Conservation (phyloP, 2,888 invertebrate species). For the Halocaridina rubra region DNA sequence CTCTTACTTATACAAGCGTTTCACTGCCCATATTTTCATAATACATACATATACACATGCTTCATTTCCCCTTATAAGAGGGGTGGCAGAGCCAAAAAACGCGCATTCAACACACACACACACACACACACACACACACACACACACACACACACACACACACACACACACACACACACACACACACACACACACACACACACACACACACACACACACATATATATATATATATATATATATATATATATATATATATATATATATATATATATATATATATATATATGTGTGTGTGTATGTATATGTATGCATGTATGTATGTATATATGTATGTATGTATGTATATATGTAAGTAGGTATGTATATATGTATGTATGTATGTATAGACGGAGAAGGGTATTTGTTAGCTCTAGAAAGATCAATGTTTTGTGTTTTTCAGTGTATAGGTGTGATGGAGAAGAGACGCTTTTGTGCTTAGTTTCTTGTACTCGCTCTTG, state of each 20-base stretch:
- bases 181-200: neutral
- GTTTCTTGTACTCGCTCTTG: too few species aligned
- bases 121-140: too few species aligned
- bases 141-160: neutral
- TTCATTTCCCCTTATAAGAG: too few species aligned
- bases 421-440: too few species aligned
- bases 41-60: too few species aligned
- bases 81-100: too few species aligned
- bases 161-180: neutral
- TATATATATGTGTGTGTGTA: neutral
- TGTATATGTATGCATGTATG: neutral
- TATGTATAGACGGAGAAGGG: too few species aligned
- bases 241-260: conserved; percentile 32
- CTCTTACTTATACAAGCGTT: too few species aligned
- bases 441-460: too few species aligned
- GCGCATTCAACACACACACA: neutral
- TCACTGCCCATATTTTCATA: too few species aligned
- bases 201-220: neutral
- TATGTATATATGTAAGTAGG: neutral
- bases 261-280: conserved; percentile 25
- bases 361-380: neutral
- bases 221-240: conserved; percentile 15
- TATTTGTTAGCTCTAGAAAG: too few species aligned
- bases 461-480: too few species aligned
- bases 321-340: neutral